These are phyloP conservation scores for Lycia hirtaria DNA, from an alignment of 2,888 invertebrate genomes.

Conservation along the genomic window DNA sequence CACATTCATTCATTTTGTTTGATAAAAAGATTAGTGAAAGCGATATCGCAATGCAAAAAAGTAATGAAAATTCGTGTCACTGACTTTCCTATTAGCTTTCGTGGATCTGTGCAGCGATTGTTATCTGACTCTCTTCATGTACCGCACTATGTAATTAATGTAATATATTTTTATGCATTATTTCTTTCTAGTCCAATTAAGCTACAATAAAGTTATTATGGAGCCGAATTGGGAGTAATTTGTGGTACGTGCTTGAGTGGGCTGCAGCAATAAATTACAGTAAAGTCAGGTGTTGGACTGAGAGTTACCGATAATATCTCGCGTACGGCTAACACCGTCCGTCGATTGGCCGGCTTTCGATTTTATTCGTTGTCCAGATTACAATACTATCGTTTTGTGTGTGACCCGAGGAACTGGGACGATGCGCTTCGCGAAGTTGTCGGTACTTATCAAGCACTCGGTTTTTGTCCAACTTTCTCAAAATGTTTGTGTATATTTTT, in stretches of 20 bases:
- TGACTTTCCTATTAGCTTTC: conserved; percentile 75
- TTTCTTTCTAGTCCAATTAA: conserved; percentile 37
- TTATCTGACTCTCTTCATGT: conserved; percentile 65
- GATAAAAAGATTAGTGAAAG: conserved; percentile 81
- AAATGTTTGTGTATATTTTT: conserved; percentile 45
- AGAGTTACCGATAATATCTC: conserved; percentile 37
- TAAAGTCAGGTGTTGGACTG: conserved; percentile 39
- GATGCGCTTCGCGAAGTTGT: conserved; percentile 32
- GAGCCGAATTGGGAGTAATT: conserved; percentile 46
- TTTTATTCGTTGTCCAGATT: conserved; percentile 53
- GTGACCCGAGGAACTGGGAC: conserved; percentile 38
- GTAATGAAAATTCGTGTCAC: conserved; percentile 82
- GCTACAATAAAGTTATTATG: conserved; percentile 45
- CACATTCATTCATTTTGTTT: conserved; percentile 76
- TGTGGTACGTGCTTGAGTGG: conserved; percentile 48
- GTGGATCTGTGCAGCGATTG: conserved; percentile 57
- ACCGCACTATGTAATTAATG: conserved; percentile 40
- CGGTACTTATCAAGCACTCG: conserved; percentile 23
- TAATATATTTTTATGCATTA: conserved; percentile 38
- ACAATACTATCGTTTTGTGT: conserved; percentile 36
- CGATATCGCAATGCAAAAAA: conserved; percentile 80
- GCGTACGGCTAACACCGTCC: conserved; percentile 28
- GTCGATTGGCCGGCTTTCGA: conserved; percentile 58
- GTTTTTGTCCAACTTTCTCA: conserved; percentile 54
- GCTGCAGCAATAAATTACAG: conserved; percentile 48